Evolutionary conservation across 1,140 invertebrate genomes (phyloP).

Genomic region (Trinorchestia longiramus): DNA sequence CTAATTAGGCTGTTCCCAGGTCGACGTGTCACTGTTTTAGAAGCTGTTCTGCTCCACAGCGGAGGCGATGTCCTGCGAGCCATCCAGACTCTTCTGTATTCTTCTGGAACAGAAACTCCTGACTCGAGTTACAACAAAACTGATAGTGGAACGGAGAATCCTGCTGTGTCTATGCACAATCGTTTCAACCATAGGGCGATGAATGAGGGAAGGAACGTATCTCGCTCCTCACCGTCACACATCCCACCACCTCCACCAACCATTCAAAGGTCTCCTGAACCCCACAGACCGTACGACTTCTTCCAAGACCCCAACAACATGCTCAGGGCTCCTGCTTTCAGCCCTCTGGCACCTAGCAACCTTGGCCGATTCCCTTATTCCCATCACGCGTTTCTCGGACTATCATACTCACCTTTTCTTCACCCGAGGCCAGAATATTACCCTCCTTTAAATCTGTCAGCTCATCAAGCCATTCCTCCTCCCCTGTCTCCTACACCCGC

Average conservation of each 20-base stretch:
- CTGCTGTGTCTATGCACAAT: conserved; percentile 34
- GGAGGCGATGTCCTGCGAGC: conserved; percentile 89
- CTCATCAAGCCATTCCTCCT: conserved; percentile 52
- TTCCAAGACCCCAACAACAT: conserved; percentile 60
- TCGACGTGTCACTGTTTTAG: conserved; percentile 84
- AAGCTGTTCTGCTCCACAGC: conserved; percentile 80
- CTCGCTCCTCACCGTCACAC: conserved; percentile 58
- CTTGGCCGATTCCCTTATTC: conserved; percentile 64
- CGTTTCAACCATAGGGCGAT: conserved; percentile 48
- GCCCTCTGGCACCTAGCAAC: conserved; percentile 58
- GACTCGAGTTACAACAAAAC: conserved; percentile 1
- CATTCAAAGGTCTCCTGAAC: conserved; percentile 47
- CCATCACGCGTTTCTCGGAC: conserved; percentile 63
- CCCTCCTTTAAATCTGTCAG: conserved; percentile 65
- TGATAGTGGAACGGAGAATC: neutral
- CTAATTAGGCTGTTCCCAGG: conserved; percentile 86
- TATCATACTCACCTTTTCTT: conserved; percentile 65
- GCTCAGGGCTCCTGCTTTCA: conserved; percentile 62
- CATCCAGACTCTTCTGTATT: conserved; percentile 87
- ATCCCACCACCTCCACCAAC: conserved; percentile 55
- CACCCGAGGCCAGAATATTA: conserved; percentile 66
- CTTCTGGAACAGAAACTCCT: conserved; percentile 70
- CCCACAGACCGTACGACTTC: conserved; percentile 60
- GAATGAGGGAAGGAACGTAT: conserved; percentile 56
- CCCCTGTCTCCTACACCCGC: neutral